Evolutionary conservation across 2,888 invertebrate species (phyloP), one percentile per base, ranked within the genome.

Genomic region (Dryomyza anilis): DNA sequence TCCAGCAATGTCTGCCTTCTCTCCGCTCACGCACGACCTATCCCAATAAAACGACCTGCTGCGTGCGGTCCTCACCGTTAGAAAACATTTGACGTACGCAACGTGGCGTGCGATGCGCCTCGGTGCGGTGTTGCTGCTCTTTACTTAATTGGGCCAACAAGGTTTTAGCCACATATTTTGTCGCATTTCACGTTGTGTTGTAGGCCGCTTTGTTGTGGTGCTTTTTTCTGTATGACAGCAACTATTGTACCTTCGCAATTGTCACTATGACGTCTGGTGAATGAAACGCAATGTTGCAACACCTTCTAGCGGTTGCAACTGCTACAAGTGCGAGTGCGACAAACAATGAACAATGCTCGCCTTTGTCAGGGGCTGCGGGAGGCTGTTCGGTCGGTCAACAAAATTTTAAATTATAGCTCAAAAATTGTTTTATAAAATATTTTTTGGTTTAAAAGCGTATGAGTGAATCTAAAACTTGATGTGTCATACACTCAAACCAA

Each of bases 71-170:
- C n/a, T n/a, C n/a, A n/a, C n/a, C n/a, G n/a, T n/a, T n/a, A n/a
- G n/a, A n/a, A n/a, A n/a, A n/a, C n/a, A n/a, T n/a, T n/a, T n/a
- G n/a, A n/a, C n/a, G n/a, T n/a, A n/a, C n/a, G n/a, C n/a, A n/a
- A 25, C 56, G n/a, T 7, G 39, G 23, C n/a, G 23, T 56, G 56
- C 39, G 39, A 46, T 59, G 46, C 30, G 45, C 46, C 30, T 14
- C 29, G 27, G 19, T 46, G 30, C 30, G 16, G n/a, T n/a, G n/a
- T n/a, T n/a, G n/a, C n/a, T 33, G 58, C 46, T 59, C 58, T 46
- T 46, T 29, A 59, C 58, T 52, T 29, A 57, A 45, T 57, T 59
- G 58, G 58, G 46, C 58, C 58, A 59, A 45, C 57, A 57, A 57
- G 23, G 27, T 57, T 57, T 57, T 23, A 57, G 43, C 27, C 45